Base-by-base conservation (phyloP, 2,113 vertebrate genomes). In the Zosterops borbonicus region DNA sequence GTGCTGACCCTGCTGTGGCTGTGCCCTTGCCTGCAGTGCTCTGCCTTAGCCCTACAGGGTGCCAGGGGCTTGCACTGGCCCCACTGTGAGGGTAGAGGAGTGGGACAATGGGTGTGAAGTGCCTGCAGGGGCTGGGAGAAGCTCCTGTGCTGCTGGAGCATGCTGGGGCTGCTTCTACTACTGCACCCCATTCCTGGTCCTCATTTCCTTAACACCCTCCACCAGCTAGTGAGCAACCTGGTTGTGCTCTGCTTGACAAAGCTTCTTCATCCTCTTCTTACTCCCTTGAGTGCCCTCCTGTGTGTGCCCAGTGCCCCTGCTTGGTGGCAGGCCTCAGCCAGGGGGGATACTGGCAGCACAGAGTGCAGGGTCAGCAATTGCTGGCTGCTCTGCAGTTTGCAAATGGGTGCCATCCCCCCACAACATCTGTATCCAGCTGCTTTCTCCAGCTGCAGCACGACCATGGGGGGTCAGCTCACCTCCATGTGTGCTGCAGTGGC, bases 401-500 rank as follows among this genome's bases (percentile, higher is more conserved):
- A 35, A 14, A 25, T 11, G 14, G 58, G 24, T 53, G 37, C 46
- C 19, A 35, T 28, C 6, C 28, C 31, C 21, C 35, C 11, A 2
- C 41, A 79, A 58, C 58, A 52, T 22, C 63, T 29, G 28, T 7
- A 24, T 6, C 41, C 64, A 33, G 50, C 9, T 69, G 68, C 19
- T 31, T 74, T 46, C 16, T 73, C 49, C 64, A 77, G 41, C 35
- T 6, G 8, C 9, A 47, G 56, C 47, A 50, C 0, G 0, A 56
- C 62, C 62, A 8, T 3, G 0, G 39, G 11, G 6, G 15, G 5
- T 56, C 58, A 44, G 27, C 63, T 83, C 69, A 31, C n/a, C 59
- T 37, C 68, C 8, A 2, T 0, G 2, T 0, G 1, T 0, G 4
- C 35, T n/a, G 14, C 3, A 3, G 58, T 0, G 1, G 44, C 7